Percentiles rank a stretch among this genome's conserved stretches.
Conservation (phyloP, 2,888 invertebrate genomes). For the Trissolcus brochymenae region DNA sequence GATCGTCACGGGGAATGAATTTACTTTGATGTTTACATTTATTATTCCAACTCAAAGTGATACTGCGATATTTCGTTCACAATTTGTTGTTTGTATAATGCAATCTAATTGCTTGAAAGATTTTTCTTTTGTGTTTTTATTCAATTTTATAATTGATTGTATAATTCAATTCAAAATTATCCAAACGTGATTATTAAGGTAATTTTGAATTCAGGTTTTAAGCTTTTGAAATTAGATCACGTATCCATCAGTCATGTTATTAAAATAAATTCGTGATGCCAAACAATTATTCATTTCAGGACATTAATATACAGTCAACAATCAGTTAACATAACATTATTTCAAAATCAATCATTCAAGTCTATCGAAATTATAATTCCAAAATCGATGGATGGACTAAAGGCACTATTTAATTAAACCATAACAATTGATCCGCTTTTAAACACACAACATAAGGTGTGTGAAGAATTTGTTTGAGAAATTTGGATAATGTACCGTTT, state of each 20-base stretch:
- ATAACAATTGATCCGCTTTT: too few species aligned
- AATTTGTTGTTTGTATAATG: too few species aligned
- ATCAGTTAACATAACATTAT: constrained; percentile 26
- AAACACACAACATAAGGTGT: constrained; percentile 19
- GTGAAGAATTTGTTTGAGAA: constrained; percentile 8
- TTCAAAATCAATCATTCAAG: constrained; percentile 21
- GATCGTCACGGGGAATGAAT: neutral
- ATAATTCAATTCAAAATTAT: too few species aligned
- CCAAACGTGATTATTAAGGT: neutral
- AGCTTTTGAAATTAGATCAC: neutral
- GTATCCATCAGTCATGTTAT: neutral
- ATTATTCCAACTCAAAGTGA: too few species aligned
- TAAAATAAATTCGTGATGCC: neutral
- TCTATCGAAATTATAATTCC: neutral
- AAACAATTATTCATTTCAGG: constrained; percentile 14
- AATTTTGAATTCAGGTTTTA: neutral
- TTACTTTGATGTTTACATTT: too few species aligned
- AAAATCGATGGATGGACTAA: too few species aligned
- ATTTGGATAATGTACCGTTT: constrained; percentile 11
- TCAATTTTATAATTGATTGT: neutral
- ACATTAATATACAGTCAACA: constrained; percentile 19
- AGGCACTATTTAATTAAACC: constrained; percentile 7
- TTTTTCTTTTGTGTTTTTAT: neutral
- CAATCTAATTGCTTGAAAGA: too few species aligned
- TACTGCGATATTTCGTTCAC: too few species aligned